Base-by-base conservation (phyloP, 2,113 vertebrate species). In the Epinephelus lanceolatus region DNA sequence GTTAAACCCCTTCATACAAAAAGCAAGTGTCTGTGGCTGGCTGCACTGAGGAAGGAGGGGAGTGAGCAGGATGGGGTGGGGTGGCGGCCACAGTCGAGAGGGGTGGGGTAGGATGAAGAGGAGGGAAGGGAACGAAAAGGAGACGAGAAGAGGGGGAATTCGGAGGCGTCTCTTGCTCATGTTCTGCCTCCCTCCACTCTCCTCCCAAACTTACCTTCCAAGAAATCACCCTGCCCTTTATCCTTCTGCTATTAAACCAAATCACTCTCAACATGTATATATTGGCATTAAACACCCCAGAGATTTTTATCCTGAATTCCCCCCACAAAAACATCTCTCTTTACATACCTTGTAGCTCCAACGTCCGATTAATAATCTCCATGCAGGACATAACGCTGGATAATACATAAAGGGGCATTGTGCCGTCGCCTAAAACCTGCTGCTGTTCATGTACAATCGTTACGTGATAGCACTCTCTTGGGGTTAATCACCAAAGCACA, bases 51-150 rank as follows among this genome's bases (percentile, higher is more conserved):
- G 92, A 89, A 86, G 93, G 90, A 94, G 90, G 93, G 92, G 91
- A 93, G 91, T 86, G 86, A 84, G 92, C 86, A 92, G 92, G 89
- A 95, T 88, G 91, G 93, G 93, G 94, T 94, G 94, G 93, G 90
- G 93, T 93, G 81, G 88, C 25, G 75, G 85, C 76, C 37, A 56
- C 33, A 45, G 42, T 69, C 84, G 72, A 83, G 90, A 89, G 90
- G 90, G 93, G 91, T 92, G 87, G 89, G 81, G 83, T 90, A 49
- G 88, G 87, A 87, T 91, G 88, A 81, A 80, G 87, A 83, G 85
- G 73, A 89, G 81, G 72, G 56, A 12, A 85, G 69, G 85, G 70
- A 74, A 78, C 19, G 47, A 81, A 86, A 79, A 71, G 84, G 56
- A 67, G 37, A 72, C 13, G 47, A 70, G 68, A 68, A 84, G 85